Base-by-base conservation (phyloP, 1,140 invertebrate genomes). In the Brachionus koreanus region DNA sequence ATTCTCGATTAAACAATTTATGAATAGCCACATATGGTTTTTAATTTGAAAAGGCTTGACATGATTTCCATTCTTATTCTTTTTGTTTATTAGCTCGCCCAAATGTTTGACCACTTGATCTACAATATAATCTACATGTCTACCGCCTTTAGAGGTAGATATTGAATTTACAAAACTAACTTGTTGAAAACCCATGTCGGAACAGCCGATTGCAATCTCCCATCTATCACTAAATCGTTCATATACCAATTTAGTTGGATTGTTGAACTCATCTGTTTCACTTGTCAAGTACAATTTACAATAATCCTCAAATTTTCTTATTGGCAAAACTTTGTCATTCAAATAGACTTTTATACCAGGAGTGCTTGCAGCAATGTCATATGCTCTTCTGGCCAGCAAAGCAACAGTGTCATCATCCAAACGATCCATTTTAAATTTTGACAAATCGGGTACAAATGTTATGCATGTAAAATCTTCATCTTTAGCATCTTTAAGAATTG, bases 131-230 rank as follows among this genome's bases (percentile, higher is more conserved):
- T 99, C 97, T 19, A 99, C 95, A 88, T 99, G 98, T 63, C 96
- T 91, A 12, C 98, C 98, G 85, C 98, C 98, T 92, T 98, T 99
- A 6, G 94, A 96, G 0, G 98, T 99, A n/a, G 97, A 96, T 86
- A 99, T 99, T 84, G 95, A 98, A 89, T 99, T 99, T 5, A 99
- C 98, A 90, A 99, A 99, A 35, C 97, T 98, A 84, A 98, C 94
- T 90, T 99, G 97, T 87, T 98, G 95, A 87, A 98, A 99, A 4
- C 94, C 95, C 83, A 94, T 93, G 37, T 90, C 90, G 57, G 96
- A 98, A 1, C 94, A 86, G 33, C 95, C 93, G 4, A 97, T 88
- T 23, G 95, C 98, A 12, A 99, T 92, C 91, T 99, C 97, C 98
- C 98, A 99, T 43, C 98, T 91, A 23, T 94, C 92, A 86, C 91